Percentiles rank a stretch among this genome's conserved stretches.
phyloP scores from a whole-genome alignment of 2,113 vertebrate species.

The Morone chrysops region DNA sequence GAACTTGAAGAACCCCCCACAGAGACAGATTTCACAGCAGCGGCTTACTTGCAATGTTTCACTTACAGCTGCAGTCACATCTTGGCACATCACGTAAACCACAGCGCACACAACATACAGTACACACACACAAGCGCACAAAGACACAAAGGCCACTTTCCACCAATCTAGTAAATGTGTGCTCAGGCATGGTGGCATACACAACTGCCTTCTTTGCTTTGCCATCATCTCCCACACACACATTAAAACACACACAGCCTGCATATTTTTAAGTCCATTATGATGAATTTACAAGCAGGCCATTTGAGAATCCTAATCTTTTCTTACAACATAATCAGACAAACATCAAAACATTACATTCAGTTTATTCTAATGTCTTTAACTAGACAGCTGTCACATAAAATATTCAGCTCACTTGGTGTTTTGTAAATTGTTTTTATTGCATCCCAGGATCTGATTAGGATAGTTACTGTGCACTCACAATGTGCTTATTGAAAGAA shows the following conservation, averaged over 20 bases:
- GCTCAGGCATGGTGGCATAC: neutral
- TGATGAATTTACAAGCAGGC: constrained; percentile 17
- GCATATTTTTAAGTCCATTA: neutral
- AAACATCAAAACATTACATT: constrained; percentile 24
- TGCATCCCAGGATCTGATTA: constrained; percentile 27
- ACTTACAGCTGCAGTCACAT: constrained; percentile 39
- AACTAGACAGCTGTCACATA: constrained; percentile 22
- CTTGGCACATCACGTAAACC: constrained; percentile 20
- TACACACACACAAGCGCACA: neutral
- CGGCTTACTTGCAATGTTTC: constrained; percentile 27
- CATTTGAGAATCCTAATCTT: constrained; percentile 11
- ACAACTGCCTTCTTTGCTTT: constrained; percentile 7
- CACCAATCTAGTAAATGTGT: constrained; percentile 7
- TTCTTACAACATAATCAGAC: constrained; percentile 24
- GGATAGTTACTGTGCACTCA: constrained; percentile 1
- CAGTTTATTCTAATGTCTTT: constrained; percentile 17
- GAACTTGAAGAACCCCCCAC: constrained; percentile 10
- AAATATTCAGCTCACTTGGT: constrained; percentile 6
- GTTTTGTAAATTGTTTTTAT: constrained; percentile 23
- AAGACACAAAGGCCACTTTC: constrained; percentile 14
- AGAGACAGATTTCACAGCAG: constrained; percentile 40
- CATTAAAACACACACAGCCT: neutral
- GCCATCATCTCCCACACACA: neutral
- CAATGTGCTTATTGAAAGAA: constrained; percentile 9
- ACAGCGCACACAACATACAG: constrained; percentile 14